These are phyloP conservation scores for Spheniscus mendiculus DNA, from an alignment of 2,113 vertebrate species.

Conservation along the genomic window DNA sequence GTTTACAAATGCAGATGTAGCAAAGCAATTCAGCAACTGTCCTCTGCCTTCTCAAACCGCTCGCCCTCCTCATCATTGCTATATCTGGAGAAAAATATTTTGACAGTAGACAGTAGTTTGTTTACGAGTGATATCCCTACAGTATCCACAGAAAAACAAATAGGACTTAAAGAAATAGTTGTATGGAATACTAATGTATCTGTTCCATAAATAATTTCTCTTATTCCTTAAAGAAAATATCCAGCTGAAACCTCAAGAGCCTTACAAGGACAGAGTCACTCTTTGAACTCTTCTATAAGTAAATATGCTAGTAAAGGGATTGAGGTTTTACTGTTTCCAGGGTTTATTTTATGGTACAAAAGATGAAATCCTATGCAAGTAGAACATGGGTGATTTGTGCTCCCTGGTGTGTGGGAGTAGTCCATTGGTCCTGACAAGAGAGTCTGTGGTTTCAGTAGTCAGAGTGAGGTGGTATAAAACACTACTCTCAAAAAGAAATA, in stretches of 20 bases:
- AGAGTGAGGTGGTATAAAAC: background rate
- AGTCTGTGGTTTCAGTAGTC: background rate
- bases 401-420: background rate
- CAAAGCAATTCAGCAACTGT: background rate
- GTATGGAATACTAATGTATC: background rate
- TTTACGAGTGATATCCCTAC: background rate
- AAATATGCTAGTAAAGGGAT: background rate
- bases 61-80: background rate
- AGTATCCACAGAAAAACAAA: slow-evolving; percentile 14
- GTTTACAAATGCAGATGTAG: background rate
- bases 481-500: background rate
- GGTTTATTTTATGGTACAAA: slow-evolving; percentile 2
- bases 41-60: background rate
- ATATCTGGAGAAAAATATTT: slow-evolving; percentile 8
- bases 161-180: background rate
- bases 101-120: background rate
- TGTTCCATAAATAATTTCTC: background rate
- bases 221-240: background rate
- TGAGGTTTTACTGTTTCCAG: background rate
- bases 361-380: background rate
- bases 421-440: background rate
- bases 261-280: background rate
- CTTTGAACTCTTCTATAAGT: background rate
- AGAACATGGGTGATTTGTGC: background rate
- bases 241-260: background rate